Evolutionary conservation across 2,888 invertebrate species (phyloP), one percentile per base, ranked within the genome.

Genomic region (Coecobrya sp.): DNA sequence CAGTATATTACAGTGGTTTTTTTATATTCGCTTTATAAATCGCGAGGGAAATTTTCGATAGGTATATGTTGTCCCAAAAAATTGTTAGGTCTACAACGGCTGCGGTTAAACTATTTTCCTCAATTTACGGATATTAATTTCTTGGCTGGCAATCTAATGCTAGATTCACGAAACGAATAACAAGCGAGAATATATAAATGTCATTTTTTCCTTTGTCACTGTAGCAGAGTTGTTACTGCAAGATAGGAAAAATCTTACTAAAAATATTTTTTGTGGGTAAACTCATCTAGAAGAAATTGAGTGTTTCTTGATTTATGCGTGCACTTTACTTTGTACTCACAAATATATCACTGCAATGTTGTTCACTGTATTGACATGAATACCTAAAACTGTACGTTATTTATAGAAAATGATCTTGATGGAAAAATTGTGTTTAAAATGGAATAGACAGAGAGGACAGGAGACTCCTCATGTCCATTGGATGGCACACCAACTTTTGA

Each of bases 331-430:
- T 36, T 36, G 36, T 36, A 59, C 59, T 19, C 19, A 19, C 22
- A 59, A 65, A 65, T 27, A 7, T 65, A 3, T 65, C 65, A 27
- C 27, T 27, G 7, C 25, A 27, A 13, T 25, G 70, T 36, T 36
- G n/a, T 4, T 36, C 27, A 27, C 65, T 65, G 3, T 1, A 27
- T 4, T 70, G 0, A 13, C 19, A 0, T 27, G 10, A 27, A 65
- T 62, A 62, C 22, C 25, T 65, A 49, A 5, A 65, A 65, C 65
- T 65, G 65, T n/a, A 4, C 36, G 3, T 70, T 36, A 70, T 70
- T 70, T 70, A 36, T 36, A n/a, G 19, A 36, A n/a, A 30, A 13
- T 16, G 70, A n/a, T n/a, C 7, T n/a, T 70, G 36, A 36, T 36
- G 70, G 36, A 70, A 70, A 36, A 65, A n/a, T 70, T 70, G 30